phyloP scores from a whole-genome alignment of 1,140 invertebrate genomes.

The Bombus consobrinus region DNA sequence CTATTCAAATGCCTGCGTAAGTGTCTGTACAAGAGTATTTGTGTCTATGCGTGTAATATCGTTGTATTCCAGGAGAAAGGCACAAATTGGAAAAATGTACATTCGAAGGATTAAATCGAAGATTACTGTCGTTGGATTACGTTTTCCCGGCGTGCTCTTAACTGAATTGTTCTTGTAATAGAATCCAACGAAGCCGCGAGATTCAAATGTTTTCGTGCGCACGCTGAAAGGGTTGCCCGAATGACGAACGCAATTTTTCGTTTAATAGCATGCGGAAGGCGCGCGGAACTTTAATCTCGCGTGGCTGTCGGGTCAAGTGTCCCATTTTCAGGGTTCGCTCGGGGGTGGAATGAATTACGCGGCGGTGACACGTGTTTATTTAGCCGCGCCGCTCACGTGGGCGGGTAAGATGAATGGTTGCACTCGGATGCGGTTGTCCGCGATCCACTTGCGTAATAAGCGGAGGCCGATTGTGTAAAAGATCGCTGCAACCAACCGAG shows the following conservation, averaged over 20 bases:
- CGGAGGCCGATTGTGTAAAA: slow-evolving; percentile 7
- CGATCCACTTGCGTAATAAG: slow-evolving; percentile 28
- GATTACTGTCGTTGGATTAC: too few species aligned
- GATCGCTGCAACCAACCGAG: background rate
- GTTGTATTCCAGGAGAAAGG: too few species aligned
- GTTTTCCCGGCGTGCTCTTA: accelerated
- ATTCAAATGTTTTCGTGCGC: background rate
- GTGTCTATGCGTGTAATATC: too few species aligned
- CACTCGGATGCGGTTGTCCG: slow-evolving; percentile 23
- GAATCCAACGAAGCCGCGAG: background rate
- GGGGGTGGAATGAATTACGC: slow-evolving; percentile 35
- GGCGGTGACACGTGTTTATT: slow-evolving; percentile 46
- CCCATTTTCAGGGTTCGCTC: slow-evolving; percentile 43
- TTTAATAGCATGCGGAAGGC: background rate
- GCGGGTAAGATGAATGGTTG: slow-evolving; percentile 46
- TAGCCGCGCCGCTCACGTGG: slow-evolving; percentile 19
- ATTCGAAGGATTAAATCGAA: accelerated
- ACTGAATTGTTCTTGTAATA: too few species aligned
- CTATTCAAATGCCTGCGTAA: too few species aligned
- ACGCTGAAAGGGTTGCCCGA: background rate
- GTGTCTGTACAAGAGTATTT: too few species aligned
- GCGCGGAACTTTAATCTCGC: background rate
- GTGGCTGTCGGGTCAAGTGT: slow-evolving; percentile 6
- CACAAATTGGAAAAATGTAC: too few species aligned
- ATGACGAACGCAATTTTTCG: slow-evolving; percentile 9